phyloP scores from a whole-genome alignment of 2,113 vertebrate species.

The Porphyrio hochstetteri region DNA sequence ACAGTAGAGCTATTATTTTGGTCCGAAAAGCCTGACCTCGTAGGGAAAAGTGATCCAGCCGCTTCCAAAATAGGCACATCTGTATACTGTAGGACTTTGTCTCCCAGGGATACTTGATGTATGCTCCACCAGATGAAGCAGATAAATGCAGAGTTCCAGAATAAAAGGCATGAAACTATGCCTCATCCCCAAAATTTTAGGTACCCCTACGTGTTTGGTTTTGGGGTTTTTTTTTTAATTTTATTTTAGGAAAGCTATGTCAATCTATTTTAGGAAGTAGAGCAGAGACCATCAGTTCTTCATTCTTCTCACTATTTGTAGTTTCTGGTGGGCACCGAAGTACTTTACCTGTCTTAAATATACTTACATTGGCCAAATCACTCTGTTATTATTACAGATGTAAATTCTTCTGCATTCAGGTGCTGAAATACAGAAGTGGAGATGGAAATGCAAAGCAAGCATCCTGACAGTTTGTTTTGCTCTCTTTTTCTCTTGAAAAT shows the following conservation, averaged over 20 bases:
- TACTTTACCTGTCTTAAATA: neutral
- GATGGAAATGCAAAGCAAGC: neutral
- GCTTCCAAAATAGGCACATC: slow-evolving; percentile 63
- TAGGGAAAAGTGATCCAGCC: slow-evolving; percentile 46
- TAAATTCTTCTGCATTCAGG: neutral
- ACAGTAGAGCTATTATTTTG: slow-evolving; percentile 59
- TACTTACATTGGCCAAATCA: neutral
- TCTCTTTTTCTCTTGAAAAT: neutral
- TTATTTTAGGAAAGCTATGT: neutral
- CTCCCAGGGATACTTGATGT: neutral
- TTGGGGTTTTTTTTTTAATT: no score
- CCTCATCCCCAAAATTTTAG: neutral
- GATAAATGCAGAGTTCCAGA: neutral
- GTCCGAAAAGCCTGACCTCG: slow-evolving; percentile 33
- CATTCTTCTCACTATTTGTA: neutral
- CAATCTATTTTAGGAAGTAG: neutral
- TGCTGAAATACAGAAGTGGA: neutral
- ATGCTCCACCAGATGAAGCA: neutral
- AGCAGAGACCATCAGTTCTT: neutral
- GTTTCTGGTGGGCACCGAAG: neutral
- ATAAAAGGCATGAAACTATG: neutral
- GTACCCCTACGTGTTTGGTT: neutral
- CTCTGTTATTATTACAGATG: neutral
- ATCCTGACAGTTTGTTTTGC: neutral
- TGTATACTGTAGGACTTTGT: slow-evolving; percentile 47